phyloP scores from a whole-genome alignment of 2,113 vertebrate genomes.

The Hystrix brachyura region DNA sequence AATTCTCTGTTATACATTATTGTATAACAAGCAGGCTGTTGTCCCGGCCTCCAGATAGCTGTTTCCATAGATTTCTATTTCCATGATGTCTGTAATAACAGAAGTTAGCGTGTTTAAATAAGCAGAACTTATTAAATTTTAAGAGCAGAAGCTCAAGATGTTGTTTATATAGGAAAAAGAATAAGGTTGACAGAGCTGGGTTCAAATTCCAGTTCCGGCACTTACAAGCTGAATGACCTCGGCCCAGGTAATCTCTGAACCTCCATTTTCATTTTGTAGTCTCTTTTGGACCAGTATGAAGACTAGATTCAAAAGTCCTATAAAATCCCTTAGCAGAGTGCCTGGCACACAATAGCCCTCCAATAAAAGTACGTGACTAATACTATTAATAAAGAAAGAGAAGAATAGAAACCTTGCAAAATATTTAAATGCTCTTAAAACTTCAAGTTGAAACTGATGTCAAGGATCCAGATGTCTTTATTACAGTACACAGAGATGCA shows the following conservation, averaged over 20 bases:
- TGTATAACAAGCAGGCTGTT: not conserved
- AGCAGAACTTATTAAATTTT: slow-evolving; percentile 25
- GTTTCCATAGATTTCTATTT: slow-evolving; percentile 12
- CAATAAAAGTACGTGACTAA: slow-evolving; percentile 41
- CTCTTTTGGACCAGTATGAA: not conserved
- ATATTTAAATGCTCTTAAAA: slow-evolving; percentile 29
- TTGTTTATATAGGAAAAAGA: not conserved
- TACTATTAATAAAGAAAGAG: slow-evolving; percentile 44
- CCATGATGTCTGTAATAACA: not conserved
- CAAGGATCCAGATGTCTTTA: not conserved
- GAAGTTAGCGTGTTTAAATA: not conserved
- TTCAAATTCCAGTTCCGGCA: slow-evolving; percentile 42
- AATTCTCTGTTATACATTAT: not conserved
- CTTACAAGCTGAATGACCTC: not conserved
- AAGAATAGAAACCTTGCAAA: slow-evolving; percentile 16
- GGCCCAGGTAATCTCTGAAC: not conserved
- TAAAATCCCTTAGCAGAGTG: slow-evolving; percentile 2
- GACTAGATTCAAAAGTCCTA: slow-evolving; percentile 10
- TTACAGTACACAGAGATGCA: not conserved
- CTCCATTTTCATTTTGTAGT: not conserved
- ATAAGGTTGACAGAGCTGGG: not conserved
- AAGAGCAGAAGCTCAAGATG: not conserved
- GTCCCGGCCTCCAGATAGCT: not conserved
- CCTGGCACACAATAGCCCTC: not conserved
- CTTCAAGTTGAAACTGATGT: not conserved